Evolutionary conservation across 2,797 vertebrate species (phyloP), one percentile per base, ranked within the genome.

Genomic region (Eidolon dupreanum): DNA sequence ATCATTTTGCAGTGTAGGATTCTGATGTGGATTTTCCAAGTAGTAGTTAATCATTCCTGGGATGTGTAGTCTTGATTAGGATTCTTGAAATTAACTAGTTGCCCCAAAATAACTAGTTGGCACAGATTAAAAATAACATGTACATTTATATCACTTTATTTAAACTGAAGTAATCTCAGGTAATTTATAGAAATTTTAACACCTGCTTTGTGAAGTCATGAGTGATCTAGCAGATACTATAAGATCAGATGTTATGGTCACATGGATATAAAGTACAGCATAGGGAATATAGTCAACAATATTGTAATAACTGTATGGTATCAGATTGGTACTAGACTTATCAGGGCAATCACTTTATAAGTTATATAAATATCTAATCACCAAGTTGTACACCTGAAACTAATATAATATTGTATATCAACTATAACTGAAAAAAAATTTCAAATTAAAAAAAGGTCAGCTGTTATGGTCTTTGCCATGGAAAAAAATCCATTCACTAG

Each of bases 101-200:
- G 33, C 81, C 22, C 71, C 19, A 8, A 13, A 49, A 49, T 49
- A 49, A 49, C 49, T 49, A 49, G 49, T 49, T 49, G 5, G 38
- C n/a, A 70, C 19, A 68, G 43, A 51, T 86, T 65, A 90, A 95
- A 93, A 51, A 28, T 46, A 81, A 24, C 9, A 78, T 8, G 33
- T 19, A 83, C 22, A 20, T 79, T 73, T 86, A 43, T 55, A n/a
- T 75, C 26, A 88, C 43, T 83, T 71, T 59, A 86, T 95, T 88
- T 77, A 81, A 74, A 15, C 36, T 85, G 38, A 96, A 77, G 22
- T 46, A 78, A 68, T 66, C 20, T 85, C 43, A 93, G 31, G 9
- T 26, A 93, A 94, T 70, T 84, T 57, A 61, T 43, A 77, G n/a
- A 87, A 96, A 92, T 79, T 8, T 13, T 22, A 77, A 38, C 8